These are phyloP conservation scores for Rhombomys opimus DNA, from an alignment of 2,113 vertebrate genomes.

Conservation along the genomic window DNA sequence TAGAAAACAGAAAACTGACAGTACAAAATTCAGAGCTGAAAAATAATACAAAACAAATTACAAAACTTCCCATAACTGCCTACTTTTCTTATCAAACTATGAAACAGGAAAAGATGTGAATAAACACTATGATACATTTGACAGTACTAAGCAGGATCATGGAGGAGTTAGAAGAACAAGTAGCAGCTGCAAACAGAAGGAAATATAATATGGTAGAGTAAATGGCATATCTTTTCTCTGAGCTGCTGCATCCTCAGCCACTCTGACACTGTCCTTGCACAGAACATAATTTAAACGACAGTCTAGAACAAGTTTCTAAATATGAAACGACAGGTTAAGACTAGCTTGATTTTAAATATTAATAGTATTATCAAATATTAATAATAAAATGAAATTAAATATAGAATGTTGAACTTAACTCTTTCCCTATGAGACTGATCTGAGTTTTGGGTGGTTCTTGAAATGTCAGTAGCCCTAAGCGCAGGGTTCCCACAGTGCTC, in stretches of 20 bases:
- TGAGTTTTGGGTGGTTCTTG: constrained; percentile 64
- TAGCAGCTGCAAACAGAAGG: constrained; percentile 56
- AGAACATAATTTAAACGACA: constrained; percentile 44
- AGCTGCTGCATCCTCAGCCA: constrained; percentile 39
- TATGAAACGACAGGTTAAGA: constrained; percentile 56
- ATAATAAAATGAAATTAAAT: constrained; percentile 82
- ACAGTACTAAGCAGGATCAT: background rate
- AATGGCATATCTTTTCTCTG: constrained; percentile 56
- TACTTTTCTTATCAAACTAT: constrained; percentile 18
- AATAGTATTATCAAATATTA: constrained; percentile 81
- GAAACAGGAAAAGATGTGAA: constrained; percentile 7
- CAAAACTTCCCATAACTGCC: background rate
- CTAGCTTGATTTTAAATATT: constrained; percentile 81
- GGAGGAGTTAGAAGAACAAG: constrained; percentile 60
- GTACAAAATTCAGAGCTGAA: background rate
- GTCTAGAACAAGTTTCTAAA: constrained; percentile 54
- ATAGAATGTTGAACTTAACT: constrained; percentile 74
- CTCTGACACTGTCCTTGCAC: constrained; percentile 22
- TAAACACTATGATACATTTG: background rate
- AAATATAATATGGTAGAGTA: constrained; percentile 49
- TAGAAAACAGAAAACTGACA: background rate
- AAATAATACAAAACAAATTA: background rate
- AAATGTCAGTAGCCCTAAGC: background rate
- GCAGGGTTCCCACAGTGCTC: background rate
- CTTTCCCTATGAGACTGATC: constrained; percentile 50